Base-by-base conservation (phyloP, 2,888 invertebrate genomes). In the Cancer borealis region DNA sequence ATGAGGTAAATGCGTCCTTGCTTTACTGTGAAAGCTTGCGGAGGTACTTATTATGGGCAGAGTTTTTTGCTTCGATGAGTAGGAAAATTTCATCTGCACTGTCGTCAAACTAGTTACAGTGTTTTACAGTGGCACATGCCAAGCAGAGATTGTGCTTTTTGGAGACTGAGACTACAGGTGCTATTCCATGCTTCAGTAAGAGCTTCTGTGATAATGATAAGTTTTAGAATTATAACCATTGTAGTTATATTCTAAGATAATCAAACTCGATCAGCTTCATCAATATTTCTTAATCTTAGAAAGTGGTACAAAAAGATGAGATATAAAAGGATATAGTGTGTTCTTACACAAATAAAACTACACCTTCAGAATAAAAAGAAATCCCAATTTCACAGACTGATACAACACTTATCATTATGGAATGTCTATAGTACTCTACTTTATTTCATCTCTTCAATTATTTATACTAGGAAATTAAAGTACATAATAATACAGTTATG, bases 311-410 rank as follows among this genome's bases (percentile, higher is more conserved):
- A 91, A 91, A 91, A 91, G 91, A 60, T 30, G 45, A 66, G 60
- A 91, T 91, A 91, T 91, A 91, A 91, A 91, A 91, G 91, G 91
- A 91, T 66, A 91, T 47, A 91, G n/a, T 73, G 73, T 73, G 73
- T 73, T 73, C 73, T 73, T 73, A 73, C 73, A 73, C 73, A 73
- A 73, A n/a, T 73, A 73, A 73, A 73, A 26, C 73, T 73, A 73
- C 73, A 73, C 73, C 10, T 73, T 73, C 26, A 73, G 73, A 26
- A 73, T 73, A 26, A 10, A 26, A 26, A 21, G n/a, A n/a, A n/a
- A 73, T 26, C 73, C 73, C n/a, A 73, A 10, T 26, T n/a, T 73
- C 26, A 73, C 73, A 26, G 21, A 73, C 73, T 73, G 73, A 73
- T 26, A 73, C 73, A 73, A 73, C 73, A 73, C 26, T 73, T 73